These are phyloP conservation scores for Cantharis flavilabris DNA, from an alignment of 2,888 invertebrate species.

Conservation along the genomic window DNA sequence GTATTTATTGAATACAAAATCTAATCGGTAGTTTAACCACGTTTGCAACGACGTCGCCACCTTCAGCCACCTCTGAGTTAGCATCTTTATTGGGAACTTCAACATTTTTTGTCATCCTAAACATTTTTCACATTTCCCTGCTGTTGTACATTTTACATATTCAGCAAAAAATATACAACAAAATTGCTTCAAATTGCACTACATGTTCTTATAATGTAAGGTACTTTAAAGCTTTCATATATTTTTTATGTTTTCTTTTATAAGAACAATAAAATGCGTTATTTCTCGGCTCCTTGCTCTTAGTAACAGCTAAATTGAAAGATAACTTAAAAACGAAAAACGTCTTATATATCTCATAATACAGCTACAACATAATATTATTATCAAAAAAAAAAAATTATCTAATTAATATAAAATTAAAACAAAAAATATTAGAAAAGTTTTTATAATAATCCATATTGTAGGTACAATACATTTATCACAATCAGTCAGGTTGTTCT, in stretches of 20 bases:
- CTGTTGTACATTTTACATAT: conserved; percentile 39
- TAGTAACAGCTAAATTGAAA: neutral
- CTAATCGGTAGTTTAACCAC: conserved; percentile 39
- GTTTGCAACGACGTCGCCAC: conserved; percentile 36
- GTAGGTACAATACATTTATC: neutral
- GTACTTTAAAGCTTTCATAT: conserved; percentile 25
- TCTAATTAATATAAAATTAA: neutral
- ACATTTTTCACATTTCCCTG: conserved; percentile 44
- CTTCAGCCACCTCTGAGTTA: conserved; percentile 29
- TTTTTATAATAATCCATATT: too few relatives aligned
- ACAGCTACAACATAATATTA: neutral
- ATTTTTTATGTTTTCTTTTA: neutral
- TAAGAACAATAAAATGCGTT: neutral
- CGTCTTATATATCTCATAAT: neutral
- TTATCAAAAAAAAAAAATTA: too few relatives aligned
- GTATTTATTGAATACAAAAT: conserved; percentile 38
- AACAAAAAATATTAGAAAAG: neutral
- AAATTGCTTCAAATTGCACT: conserved; percentile 40
- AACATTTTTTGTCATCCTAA: conserved; percentile 40
- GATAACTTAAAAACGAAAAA: neutral
- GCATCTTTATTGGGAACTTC: conserved; percentile 41
- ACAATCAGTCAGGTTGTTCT: neutral
- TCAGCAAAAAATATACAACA: conserved; percentile 39
- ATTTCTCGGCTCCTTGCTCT: neutral
- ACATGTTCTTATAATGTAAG: conserved; percentile 42